A percentile compares a stretch with the other conserved stretches of the same genome.
Evolutionary conservation across 2,797 vertebrate species (phyloP).

Genomic region (Malacoraja senta): DNA sequence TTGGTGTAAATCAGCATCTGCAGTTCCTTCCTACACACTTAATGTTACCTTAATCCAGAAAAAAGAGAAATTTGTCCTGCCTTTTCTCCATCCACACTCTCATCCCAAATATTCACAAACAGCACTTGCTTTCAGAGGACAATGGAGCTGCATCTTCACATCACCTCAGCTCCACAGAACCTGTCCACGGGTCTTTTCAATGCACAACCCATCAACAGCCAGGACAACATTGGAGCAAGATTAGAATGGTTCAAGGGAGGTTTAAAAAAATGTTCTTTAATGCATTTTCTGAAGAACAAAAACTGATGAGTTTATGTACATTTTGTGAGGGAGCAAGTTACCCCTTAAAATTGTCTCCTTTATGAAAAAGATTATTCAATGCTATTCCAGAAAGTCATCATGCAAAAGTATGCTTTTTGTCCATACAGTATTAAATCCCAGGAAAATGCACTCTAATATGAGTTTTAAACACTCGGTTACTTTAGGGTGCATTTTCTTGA

Average conservation of each 20-base stretch:
- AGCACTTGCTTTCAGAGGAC: background rate
- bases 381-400: background rate
- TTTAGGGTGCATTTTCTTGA: background rate
- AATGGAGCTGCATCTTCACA: background rate
- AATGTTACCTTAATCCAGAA: background rate
- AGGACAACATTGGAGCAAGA: background rate
- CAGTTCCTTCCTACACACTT: background rate
- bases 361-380: background rate
- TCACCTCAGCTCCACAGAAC: background rate
- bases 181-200: background rate
- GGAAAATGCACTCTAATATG: background rate
- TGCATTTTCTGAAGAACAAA: background rate
- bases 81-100: too few species aligned
- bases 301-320: background rate
- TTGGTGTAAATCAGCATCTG: too few species aligned
- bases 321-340: background rate
- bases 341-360: background rate
- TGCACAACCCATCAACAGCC: background rate
- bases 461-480: background rate
- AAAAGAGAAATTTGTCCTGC: background rate
- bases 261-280: too few species aligned
- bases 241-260: background rate
- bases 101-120: background rate
- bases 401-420: background rate
- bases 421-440: background rate